Base-by-base conservation (phyloP, 2,113 vertebrate genomes). In the Myotis brandtii region DNA sequence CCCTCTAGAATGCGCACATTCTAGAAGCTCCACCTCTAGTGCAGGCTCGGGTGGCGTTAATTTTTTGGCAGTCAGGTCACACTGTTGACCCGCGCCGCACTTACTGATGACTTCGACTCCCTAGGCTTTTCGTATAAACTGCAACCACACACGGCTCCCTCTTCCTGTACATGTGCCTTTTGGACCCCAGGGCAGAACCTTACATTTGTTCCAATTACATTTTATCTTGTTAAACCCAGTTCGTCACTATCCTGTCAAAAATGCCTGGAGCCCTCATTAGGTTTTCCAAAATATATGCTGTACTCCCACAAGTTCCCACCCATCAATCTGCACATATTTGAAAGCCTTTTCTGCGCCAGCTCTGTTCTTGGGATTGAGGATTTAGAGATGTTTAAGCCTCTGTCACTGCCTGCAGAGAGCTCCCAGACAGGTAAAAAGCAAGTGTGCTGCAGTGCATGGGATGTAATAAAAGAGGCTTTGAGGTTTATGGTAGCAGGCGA, bases 201-300 rank as follows among this genome's bases (percentile, higher is more conserved):
- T 94, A 97, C 97, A 96, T 97, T 97, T 97, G 93, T 97, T 97
- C 94, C 96, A 97, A 97, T 97, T 97, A 97, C 96, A 97, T 97
- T 95, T 96, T 96, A 96, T 96, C 97, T 96, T 97, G 97, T 97
- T 97, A 97, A 96, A 97, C 88, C 37, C 91, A 62, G 94, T 92
- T 97, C 95, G 95, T 97, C 97, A 97, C 89, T 77, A 83, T 66
- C 86, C 85, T 97, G 97, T 97, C 97, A 97, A 83, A 97, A 96
- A 93, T 89, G 97, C 97, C 97, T 96, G 67, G 86, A 97, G 95
- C 95, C 69, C 95, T 97, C 95, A 89, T 97, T 97, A 96, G 89
- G 95, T 96, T 97, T 96, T 96, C 93, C 96, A 95, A 97, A 97
- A 97, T 97, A 93, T 86, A 85, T 80, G 88, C 95, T 92, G 5